phyloP scores from a whole-genome alignment of 2,113 vertebrate species.

The Antechinus stuartii region DNA sequence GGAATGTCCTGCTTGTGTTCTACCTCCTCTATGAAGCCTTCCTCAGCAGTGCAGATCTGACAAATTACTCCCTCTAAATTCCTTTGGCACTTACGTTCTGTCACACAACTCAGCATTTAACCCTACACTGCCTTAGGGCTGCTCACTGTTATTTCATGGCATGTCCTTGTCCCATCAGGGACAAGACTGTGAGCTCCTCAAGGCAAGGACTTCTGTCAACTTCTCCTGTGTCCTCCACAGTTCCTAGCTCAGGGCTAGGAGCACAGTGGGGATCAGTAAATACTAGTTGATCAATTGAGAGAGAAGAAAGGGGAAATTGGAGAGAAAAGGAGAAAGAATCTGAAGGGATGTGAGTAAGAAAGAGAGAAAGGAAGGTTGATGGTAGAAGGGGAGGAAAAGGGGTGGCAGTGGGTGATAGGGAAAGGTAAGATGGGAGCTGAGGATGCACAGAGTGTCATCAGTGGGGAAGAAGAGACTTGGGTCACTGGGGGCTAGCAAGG shows the following conservation, averaged over 20 bases:
- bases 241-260: constrained; percentile 1
- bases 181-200: background rate
- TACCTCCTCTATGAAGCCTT: background rate
- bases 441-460: background rate
- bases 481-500: background rate
- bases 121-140: background rate
- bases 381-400: constrained; percentile 23
- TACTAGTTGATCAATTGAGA: background rate
- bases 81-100: background rate
- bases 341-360: background rate
- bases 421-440: fast-evolving
- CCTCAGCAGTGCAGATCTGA: background rate
- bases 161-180: background rate
- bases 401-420: background rate
- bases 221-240: background rate
- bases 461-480: background rate
- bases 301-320: background rate
- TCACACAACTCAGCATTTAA: background rate
- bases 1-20: background rate
- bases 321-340: background rate
- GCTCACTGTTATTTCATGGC: background rate
- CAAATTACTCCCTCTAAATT: background rate
- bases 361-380: background rate
- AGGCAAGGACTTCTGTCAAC: background rate
- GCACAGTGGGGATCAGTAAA: background rate